These are phyloP conservation scores for Pterois miles DNA, from an alignment of 2,797 vertebrate genomes.

Conservation along the genomic window DNA sequence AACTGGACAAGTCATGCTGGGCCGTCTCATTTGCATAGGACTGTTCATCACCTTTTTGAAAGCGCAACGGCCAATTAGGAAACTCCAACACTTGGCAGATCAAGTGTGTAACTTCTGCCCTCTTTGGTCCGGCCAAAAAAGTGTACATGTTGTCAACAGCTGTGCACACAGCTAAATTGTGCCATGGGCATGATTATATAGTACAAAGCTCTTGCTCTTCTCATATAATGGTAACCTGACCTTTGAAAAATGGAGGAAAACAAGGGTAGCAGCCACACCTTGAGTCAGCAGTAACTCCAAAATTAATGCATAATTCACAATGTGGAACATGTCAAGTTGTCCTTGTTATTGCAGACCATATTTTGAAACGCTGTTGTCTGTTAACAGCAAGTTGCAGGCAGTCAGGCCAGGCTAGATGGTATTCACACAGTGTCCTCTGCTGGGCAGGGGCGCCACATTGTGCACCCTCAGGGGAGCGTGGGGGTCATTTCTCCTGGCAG, in stretches of 20 bases:
- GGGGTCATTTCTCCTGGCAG: constrained; percentile 65
- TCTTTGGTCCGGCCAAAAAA: neutral
- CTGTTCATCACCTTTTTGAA: no score
- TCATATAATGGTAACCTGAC: neutral
- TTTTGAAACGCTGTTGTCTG: constrained; percentile 35
- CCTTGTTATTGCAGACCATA: constrained; percentile 27
- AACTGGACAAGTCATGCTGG: no score
- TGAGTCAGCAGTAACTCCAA: neutral
- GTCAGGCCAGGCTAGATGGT: constrained; percentile 41
- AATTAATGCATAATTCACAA: constrained; percentile 37
- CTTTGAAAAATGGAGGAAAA: constrained; percentile 7
- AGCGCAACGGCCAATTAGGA: no score
- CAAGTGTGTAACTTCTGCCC: no score
- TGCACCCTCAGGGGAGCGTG: constrained; percentile 28
- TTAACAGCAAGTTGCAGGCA: constrained; percentile 26
- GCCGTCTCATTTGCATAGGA: no score
- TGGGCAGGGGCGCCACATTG: constrained; percentile 35
- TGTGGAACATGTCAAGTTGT: constrained; percentile 10
- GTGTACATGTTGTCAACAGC: constrained; percentile 7
- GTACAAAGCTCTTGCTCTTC: neutral
- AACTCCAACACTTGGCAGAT: no score
- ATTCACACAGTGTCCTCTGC: constrained; percentile 49
- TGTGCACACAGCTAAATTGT: constrained; percentile 5
- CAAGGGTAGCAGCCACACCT: neutral
- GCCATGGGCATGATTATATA: neutral